Evolutionary conservation across 2,797 vertebrate genomes (phyloP).

Genomic region (Dicrostonyx torquatus): DNA sequence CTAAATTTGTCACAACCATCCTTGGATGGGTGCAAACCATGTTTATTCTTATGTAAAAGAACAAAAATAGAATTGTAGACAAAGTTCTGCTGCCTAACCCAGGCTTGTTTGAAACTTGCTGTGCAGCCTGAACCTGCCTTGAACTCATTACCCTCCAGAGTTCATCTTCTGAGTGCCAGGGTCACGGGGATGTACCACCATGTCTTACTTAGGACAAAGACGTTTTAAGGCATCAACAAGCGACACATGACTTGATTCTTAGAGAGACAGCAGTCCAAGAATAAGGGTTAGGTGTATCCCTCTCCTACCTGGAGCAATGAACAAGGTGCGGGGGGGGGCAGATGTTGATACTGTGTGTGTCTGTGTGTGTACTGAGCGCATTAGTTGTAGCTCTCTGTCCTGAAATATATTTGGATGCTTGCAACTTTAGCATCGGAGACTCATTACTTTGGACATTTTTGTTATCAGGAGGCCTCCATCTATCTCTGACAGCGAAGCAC

Average conservation of each 20-base stretch:
- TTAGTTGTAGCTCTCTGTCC: background rate
- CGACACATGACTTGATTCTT: background rate
- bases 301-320: background rate
- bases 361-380: background rate
- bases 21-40: background rate
- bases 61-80: background rate
- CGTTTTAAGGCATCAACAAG: background rate
- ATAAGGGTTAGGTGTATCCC: background rate
- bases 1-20: background rate
- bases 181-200: background rate
- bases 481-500: background rate
- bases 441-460: slow-evolving; percentile 21
- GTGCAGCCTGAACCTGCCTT: background rate
- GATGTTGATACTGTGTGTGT: background rate
- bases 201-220: background rate
- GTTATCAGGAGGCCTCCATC: background rate
- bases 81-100: background rate
- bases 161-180: background rate
- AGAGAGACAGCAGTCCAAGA: background rate
- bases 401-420: background rate
- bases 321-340: background rate
- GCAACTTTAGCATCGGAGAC: background rate
- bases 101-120: background rate
- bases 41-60: background rate
- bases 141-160: background rate